These are phyloP conservation scores for Acrocera orbiculus DNA, from an alignment of 2,888 invertebrate genomes.

Conservation along the genomic window DNA sequence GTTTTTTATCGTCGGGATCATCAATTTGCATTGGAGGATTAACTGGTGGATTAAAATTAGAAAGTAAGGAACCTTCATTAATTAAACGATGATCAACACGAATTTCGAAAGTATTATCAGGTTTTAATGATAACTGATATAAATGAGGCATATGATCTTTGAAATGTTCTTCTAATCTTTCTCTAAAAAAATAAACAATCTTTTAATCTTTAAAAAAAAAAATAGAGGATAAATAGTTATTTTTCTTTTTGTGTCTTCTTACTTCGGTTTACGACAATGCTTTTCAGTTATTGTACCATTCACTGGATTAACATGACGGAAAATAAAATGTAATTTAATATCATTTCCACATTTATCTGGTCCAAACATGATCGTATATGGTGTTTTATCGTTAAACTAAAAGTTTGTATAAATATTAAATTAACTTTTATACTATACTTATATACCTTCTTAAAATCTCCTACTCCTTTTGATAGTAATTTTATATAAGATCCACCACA, in stretches of 20 bases:
- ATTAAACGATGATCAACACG: slow-evolving; percentile 66
- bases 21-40: slow-evolving; percentile 91
- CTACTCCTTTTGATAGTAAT: slow-evolving; percentile 53
- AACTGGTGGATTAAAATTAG: slow-evolving; percentile 82
- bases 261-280: slow-evolving; percentile 83
- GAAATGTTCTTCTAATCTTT: slow-evolving; percentile 67
- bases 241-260: too few relatives aligned
- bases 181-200: slow-evolving; percentile 29
- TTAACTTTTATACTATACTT: too few relatives aligned
- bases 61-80: slow-evolving; percentile 70
- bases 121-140: slow-evolving; percentile 58
- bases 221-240: too few relatives aligned
- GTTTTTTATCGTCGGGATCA: slow-evolving; percentile 71
- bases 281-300: slow-evolving; percentile 86
- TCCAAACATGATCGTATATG: slow-evolving; percentile 99
- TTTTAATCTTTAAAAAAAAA: slow-evolving; percentile 5
- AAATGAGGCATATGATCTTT: slow-evolving; percentile 87
- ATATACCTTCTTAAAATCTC: slow-evolving; percentile 47
- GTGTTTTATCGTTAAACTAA: slow-evolving; percentile 81
- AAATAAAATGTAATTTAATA: slow-evolving; percentile 83
- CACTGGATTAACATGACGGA: slow-evolving; percentile 84
- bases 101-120: slow-evolving; percentile 67
- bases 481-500: slow-evolving; percentile 98
- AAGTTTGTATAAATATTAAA: too few relatives aligned
- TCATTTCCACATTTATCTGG: slow-evolving; percentile 98